Base-by-base conservation (phyloP, 2,797 vertebrate species). In the Botia almorhae region DNA sequence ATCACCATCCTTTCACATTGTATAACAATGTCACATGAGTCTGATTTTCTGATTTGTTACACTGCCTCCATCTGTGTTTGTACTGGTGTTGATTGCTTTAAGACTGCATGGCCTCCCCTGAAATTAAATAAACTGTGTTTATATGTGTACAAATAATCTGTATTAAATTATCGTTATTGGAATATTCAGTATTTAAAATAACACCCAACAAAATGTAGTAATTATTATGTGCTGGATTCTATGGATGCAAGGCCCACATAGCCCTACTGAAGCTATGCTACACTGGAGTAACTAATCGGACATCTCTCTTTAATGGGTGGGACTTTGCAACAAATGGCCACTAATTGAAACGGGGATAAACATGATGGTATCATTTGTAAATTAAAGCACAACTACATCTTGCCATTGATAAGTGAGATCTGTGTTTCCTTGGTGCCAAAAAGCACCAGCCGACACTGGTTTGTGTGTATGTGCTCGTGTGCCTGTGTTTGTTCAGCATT, bases 1-100 rank as follows among this genome's bases (percentile, higher is more conserved):
- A 60, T 80, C 69, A 72, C 50, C 17, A 23, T 65, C 61, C 19
- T 67, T 80, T 73, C 61, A 65, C 16, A 74, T 74, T 74, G 61
- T 8, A 58, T 67, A 58, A 58, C 50, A 67, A 17, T 67, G 48
- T 80, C 23, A 33, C 78, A 16, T 51, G 43, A 60, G 26, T 76
- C 46, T 67, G 39, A 60, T 74, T 74, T 74, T 74, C n/a, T 29
- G 39, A 63, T 29, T 61, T 61, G 29, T 61, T 6, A 61, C 23
- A 58, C 23, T 0, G 21, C 39, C 64, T 78, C 70, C 16, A n/a
- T n/a, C 51, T 50, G 69, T 63, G 56, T 76, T 64, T 82, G 21
- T 61, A 13, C 23, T 23, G 26, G 12, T 7, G 13, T 12, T 61
- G 23, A 26, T 60, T 61, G 12, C 58, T 61, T 58, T 61, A 23